Evolutionary conservation across 2,113 vertebrate species (phyloP).

Genomic region (Pelecanoides urinatrix): DNA sequence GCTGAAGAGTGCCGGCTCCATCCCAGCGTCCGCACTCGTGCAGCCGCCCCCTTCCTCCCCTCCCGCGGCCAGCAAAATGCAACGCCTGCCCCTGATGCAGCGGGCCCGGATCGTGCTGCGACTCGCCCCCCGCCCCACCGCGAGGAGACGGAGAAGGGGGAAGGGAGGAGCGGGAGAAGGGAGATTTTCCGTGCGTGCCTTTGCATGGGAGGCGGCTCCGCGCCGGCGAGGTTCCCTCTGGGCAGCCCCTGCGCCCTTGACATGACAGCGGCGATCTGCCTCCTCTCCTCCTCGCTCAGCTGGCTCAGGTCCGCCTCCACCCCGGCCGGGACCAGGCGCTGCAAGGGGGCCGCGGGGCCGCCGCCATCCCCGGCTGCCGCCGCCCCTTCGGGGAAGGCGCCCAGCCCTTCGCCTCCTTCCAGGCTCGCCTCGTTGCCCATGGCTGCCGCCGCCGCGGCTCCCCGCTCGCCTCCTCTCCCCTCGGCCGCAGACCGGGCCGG

Average conservation of each 20-base stretch:
- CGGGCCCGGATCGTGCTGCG: not conserved
- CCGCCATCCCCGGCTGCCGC: conserved; percentile 77
- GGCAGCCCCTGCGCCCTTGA: conserved; percentile 93
- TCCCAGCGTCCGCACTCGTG: not conserved
- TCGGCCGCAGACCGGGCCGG: not conserved
- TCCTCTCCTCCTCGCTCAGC: conserved; percentile 91
- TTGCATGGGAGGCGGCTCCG: conserved; percentile 76
- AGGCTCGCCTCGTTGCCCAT: conserved; percentile 98
- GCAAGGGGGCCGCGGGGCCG: conserved; percentile 73
- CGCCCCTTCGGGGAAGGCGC: conserved; percentile 83
- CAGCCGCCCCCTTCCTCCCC: conserved; percentile 28
- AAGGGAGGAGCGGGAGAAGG: not conserved
- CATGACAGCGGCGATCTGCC: conserved; percentile 90
- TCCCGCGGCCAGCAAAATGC: not conserved
- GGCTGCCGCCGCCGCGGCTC: conserved; percentile 32
- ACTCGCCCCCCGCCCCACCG: conserved; percentile 37
- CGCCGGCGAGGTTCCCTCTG: conserved; percentile 74
- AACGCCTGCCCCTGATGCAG: not conserved
- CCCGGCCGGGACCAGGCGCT: conserved; percentile 66
- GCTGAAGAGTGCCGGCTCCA: not conserved
- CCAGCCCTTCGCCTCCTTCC: conserved; percentile 86
- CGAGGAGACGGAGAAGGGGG: not conserved
- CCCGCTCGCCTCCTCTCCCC: not conserved
- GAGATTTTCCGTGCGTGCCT: conserved; percentile 84
- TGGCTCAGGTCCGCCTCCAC: conserved; percentile 86